Evolutionary conservation across 2,113 vertebrate species (phyloP).

Genomic region (Hystrix brachyura): DNA sequence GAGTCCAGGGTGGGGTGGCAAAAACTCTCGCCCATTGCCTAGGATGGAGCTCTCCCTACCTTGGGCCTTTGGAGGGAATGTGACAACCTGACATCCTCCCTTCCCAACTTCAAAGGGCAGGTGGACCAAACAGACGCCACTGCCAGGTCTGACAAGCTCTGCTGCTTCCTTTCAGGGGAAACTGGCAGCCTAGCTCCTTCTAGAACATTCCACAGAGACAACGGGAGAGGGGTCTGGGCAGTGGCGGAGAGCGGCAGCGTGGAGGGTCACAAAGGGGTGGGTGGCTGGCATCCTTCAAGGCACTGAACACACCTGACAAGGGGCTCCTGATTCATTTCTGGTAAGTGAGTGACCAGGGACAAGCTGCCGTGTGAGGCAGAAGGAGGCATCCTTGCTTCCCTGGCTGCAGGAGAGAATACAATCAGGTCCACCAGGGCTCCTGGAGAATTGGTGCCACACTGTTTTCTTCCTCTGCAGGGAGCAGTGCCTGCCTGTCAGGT

Average conservation of each 20-base stretch:
- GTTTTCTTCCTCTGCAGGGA: not conserved
- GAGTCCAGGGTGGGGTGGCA: not conserved
- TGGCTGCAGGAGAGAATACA: not conserved
- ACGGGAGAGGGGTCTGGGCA: not conserved
- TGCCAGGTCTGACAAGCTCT: not conserved
- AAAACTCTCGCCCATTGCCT: not conserved
- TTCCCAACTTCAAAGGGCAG: not conserved
- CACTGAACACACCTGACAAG: not conserved
- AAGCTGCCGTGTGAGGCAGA: not conserved
- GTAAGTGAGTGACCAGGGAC: not conserved
- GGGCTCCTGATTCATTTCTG: not conserved
- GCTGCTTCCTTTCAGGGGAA: not conserved
- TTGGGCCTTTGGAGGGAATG: not conserved
- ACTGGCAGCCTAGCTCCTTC: not conserved
- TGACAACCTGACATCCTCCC: accelerated
- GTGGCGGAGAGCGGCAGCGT: too few species aligned
- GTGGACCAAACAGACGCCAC: not conserved
- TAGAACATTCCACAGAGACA: not conserved
- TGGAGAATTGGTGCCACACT: not conserved
- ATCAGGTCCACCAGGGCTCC: not conserved
- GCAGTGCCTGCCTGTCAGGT: not conserved
- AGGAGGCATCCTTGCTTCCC: not conserved
- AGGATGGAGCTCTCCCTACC: not conserved
- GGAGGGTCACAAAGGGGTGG: not conserved
- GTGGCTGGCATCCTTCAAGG: not conserved